These are phyloP conservation scores for Enteromius trimaculatus DNA, from an alignment of 2,797 vertebrate genomes.

Conservation along the genomic window DNA sequence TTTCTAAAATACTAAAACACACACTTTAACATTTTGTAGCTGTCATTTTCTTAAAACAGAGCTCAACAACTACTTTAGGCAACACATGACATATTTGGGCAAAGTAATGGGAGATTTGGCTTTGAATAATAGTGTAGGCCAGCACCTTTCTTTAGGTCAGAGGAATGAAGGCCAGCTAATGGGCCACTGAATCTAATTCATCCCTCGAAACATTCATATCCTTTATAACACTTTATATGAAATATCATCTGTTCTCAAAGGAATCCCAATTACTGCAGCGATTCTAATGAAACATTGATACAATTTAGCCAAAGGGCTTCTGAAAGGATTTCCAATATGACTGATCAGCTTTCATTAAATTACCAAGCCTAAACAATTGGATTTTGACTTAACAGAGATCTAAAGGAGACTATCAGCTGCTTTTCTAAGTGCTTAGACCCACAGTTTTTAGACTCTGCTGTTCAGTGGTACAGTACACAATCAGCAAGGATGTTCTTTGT, in stretches of 20 bases:
- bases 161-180: not conserved
- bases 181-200: not conserved
- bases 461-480: not conserved
- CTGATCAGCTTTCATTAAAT: not conserved
- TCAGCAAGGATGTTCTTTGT: not conserved
- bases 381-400: slow-evolving; percentile 3
- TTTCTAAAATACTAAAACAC: not conserved
- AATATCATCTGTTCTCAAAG: slow-evolving; percentile 28
- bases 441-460: not conserved
- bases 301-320: not conserved
- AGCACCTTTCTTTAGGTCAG: slow-evolving; percentile 4
- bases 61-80: not conserved
- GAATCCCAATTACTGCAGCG: slow-evolving; percentile 17
- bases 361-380: not conserved
- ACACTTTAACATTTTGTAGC: not conserved
- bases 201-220: not conserved
- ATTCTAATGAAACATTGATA: slow-evolving; percentile 17
- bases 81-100: not conserved
- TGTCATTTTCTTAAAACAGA: not conserved
- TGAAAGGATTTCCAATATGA: slow-evolving; percentile 4
- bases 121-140: slow-evolving; percentile 9
- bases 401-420: not conserved
- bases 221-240: slow-evolving; percentile 17
- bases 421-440: not conserved
- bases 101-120: not conserved